A percentile compares a stretch with the other conserved stretches of the same genome.
phyloP scores from a whole-genome alignment of 2,113 vertebrate genomes.

The Pardalotus punctatus region DNA sequence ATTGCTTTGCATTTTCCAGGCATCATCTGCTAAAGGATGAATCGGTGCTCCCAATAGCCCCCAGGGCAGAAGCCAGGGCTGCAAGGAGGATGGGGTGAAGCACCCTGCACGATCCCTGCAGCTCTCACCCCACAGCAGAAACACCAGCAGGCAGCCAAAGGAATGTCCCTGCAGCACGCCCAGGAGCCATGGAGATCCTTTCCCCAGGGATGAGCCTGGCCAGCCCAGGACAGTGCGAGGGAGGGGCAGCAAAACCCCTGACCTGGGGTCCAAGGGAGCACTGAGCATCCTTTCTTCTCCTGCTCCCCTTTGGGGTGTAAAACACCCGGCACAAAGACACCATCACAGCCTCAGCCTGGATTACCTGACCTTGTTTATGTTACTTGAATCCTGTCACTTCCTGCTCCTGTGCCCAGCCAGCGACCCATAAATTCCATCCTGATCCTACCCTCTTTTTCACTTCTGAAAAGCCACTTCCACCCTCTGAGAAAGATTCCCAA shows the following conservation, averaged over 20 bases:
- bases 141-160: no score
- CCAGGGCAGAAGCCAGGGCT: fast-evolving
- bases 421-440: no score
- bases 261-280: not conserved
- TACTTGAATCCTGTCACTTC: not conserved
- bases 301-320: not conserved
- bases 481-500: not conserved
- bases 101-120: not conserved
- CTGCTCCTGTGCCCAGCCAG: not conserved
- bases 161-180: fast-evolving
- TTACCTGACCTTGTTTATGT: not conserved
- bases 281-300: not conserved
- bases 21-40: not conserved
- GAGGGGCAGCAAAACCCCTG: not conserved
- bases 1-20: not conserved
- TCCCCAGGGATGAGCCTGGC: not conserved
- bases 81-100: not conserved
- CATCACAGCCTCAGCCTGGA: not conserved
- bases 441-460: not conserved
- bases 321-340: fast-evolving
- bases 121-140: not conserved
- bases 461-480: not conserved
- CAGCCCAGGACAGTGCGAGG: not conserved
- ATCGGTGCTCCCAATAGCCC: not conserved
- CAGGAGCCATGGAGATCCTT: not conserved